Evolutionary conservation across 2,113 vertebrate species (phyloP), one percentile per base, ranked within the genome.

Genomic region (Anthoscopus minutus): DNA sequence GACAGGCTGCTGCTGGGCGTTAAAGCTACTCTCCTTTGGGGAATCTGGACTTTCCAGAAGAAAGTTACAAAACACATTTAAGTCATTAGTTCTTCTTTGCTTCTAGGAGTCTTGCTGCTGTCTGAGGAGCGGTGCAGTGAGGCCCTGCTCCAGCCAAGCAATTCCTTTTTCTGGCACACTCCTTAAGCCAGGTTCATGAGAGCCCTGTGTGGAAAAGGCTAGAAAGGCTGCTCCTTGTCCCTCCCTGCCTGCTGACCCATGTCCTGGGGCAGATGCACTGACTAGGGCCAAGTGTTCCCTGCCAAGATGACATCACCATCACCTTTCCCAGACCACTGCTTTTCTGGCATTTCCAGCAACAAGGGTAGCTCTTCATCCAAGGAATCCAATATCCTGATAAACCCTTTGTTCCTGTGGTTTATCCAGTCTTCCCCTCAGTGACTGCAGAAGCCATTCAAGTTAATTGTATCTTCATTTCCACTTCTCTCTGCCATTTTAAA

Each of bases 1-100:
- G 99, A 98, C 24, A 99, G 97, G 94, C 98, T 99, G 97, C 98
- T 99, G 88, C 94, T 98, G 65, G 97, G 98, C 83, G 98, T 98
- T 89, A 98, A 97, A 76, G 98, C 95, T 45, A 98, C 92, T 78
- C 97, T 96, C 98, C 79, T 98, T 98, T 58, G 98, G 98, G 95
- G 98, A 99, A 84, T 98, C 98, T 38, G 98, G 98, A 91, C 98
- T 98, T 97, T 99, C 99, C 98, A 99, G 95, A 95, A 99, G 97
- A 95, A 99, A 97, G 97, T 99, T 99, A 97, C 98, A 99, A 96
- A 99, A 98, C 96, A 97, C 96, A 84, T 97, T 98, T 93, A 98
- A 97, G 89, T 97, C 97, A 79, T 64, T 92, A 97, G 91, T 97
- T 97, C 89, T 97, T 96, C 82, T 95, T 96, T 35, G 79, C 96